Conservation (phyloP, 2,113 vertebrate genomes). For the Myotis davidii region DNA sequence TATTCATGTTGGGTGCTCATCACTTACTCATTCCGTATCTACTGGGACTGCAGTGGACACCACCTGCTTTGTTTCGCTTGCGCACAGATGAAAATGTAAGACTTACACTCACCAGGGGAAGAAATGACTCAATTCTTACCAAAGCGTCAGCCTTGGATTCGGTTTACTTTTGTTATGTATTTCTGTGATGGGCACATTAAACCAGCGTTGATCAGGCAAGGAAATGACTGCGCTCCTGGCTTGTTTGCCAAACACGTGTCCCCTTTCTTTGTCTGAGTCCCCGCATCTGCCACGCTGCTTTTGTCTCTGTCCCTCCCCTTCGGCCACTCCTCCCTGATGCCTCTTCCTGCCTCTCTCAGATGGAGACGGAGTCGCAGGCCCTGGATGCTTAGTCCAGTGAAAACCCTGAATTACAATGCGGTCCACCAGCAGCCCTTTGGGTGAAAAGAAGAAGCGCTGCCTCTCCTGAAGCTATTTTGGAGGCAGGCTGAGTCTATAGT, state of each 20-base stretch:
- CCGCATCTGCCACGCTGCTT: neutral
- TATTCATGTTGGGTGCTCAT: neutral
- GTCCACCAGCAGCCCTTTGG: fast-evolving
- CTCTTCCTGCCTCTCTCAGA: neutral
- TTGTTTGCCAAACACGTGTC: neutral
- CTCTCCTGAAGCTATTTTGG: neutral
- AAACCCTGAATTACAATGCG: neutral
- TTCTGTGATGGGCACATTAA: neutral
- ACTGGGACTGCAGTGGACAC: neutral
- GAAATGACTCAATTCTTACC: conserved; percentile 16
- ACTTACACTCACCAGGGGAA: neutral
- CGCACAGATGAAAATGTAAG: neutral
- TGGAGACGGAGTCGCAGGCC: fast-evolving
- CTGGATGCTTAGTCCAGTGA: neutral
- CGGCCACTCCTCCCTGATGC: neutral
- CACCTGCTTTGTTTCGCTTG: neutral
- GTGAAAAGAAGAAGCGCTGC: fast-evolving
- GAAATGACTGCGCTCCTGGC: neutral
- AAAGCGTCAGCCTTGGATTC: neutral
- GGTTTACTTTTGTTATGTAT: neutral
- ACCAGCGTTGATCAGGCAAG: neutral
- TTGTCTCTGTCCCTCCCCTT: fast-evolving
- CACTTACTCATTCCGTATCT: neutral
- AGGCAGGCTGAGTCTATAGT: neutral
- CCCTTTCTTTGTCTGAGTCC: conserved; percentile 44